Base-by-base conservation (phyloP, 2,888 invertebrate genomes). In the Lasiommata megera region DNA sequence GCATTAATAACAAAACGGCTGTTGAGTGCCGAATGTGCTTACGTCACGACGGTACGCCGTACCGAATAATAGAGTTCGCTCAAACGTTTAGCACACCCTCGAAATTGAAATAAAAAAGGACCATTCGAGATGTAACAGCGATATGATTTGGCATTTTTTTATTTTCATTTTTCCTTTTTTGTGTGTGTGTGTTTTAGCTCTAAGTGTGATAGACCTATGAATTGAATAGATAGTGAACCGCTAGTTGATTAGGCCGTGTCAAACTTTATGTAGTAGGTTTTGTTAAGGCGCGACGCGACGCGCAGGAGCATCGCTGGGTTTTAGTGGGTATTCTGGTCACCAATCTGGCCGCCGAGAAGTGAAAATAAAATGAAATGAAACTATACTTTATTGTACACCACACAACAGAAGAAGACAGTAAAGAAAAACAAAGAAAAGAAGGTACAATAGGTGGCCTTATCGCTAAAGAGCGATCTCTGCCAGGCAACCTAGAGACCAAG, bases 81-180 rank as follows among this genome's bases (percentile, higher is more conserved):
- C 77, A 73, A 86, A 83, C 88, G 88, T 88, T 90, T 89, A 90
- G 84, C 82, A 83, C 82, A 88, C 89, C 89, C 89, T 88, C 84
- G 77, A 79, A 85, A 87, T 85, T 84, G 85, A 85, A 88, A 88
- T 88, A 89, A 89, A 88, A 85, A 88, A 84, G 73, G 76, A 79
- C 79, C 82, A 86, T 87, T 84, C 81, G 87, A 88, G 88, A 88
- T 88, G 87, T 87, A 88, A 84, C 87, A 82, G 84, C 87, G 81
- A 86, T 89, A 88, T 89, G 89, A 89, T 88, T 88, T 88, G 83
- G 89, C 88, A 88, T 78, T 87, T 89, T 87, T 83, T 76, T 73
- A 71, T 70, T 72, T 75, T 74, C 73, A 72, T 79, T 79, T 80
- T 74, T 70, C 73, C 73, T 75, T 77, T 81, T 73, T n/a, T n/a